A percentile compares a stretch with the other conserved stretches of the same genome.
These are phyloP conservation scores for Chloebia gouldiae DNA, from an alignment of 2,113 vertebrate species.

Conservation along the genomic window DNA sequence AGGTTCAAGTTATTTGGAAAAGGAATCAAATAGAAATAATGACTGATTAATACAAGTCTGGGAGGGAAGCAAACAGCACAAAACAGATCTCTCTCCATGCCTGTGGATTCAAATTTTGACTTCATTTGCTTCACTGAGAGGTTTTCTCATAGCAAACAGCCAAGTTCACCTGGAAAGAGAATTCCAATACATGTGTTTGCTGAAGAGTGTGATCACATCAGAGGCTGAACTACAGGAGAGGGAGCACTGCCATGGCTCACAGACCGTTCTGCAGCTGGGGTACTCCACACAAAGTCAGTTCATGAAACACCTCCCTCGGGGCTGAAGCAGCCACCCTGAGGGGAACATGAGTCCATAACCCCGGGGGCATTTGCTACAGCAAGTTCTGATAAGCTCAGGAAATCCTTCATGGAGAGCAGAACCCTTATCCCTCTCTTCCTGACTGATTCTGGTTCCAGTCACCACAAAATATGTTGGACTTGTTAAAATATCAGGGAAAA, in stretches of 20 bases:
- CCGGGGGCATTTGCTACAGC: not conserved
- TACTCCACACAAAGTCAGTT: not conserved
- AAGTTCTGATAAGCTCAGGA: not conserved
- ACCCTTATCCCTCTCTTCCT: not conserved
- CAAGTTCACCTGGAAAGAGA: not conserved
- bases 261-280: not conserved
- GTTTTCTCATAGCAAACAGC: not conserved
- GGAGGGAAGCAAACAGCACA: not conserved
- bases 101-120: not conserved
- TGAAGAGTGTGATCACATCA: conserved; percentile 54
- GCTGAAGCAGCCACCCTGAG: not conserved
- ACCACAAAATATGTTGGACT: fast-evolving
- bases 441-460: not conserved
- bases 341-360: not conserved
- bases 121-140: not conserved
- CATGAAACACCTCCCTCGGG: not conserved
- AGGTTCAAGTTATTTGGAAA: not conserved
- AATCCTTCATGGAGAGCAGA: not conserved
- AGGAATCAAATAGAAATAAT: not conserved
- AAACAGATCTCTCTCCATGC: not conserved
- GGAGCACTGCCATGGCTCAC: not conserved
- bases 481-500: not conserved
- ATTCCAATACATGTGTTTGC: conserved; percentile 31
- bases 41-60: not conserved
- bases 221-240: not conserved